phyloP scores from a whole-genome alignment of 2,888 invertebrate genomes.

The Cheilosia vulpina region DNA sequence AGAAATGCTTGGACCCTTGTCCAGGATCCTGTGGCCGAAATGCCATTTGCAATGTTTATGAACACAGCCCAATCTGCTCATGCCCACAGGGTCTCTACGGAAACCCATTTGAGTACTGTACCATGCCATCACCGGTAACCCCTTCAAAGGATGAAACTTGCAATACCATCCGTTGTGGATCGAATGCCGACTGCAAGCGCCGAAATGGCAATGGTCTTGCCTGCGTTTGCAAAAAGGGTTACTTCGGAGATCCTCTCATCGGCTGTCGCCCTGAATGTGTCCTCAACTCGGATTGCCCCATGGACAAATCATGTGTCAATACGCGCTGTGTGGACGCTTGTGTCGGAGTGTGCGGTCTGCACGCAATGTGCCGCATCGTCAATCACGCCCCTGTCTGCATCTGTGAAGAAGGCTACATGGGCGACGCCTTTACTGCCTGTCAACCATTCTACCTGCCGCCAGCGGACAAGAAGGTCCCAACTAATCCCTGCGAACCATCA shows the following conservation, averaged over 20 bases:
- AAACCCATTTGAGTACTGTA: constrained; percentile 91
- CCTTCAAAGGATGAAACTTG: constrained; percentile 85
- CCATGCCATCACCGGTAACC: constrained; percentile 84
- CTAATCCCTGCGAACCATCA: constrained; percentile 91
- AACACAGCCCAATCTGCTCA: constrained; percentile 89
- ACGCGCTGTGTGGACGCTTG: constrained; percentile 92
- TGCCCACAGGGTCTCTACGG: constrained; percentile 88
- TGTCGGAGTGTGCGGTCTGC: constrained; percentile 89
- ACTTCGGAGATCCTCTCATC: constrained; percentile 91
- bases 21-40: constrained; percentile 91
- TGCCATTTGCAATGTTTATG: constrained; percentile 88
- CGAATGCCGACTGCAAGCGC: constrained; percentile 89
- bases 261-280: constrained; percentile 93
- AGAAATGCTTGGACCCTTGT: constrained; percentile 91
- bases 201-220: constrained; percentile 86
- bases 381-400: constrained; percentile 92
- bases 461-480: constrained; percentile 80
- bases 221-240: constrained; percentile 90
- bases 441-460: constrained; percentile 84
- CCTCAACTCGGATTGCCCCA: constrained; percentile 90
- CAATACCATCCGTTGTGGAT: constrained; percentile 88
- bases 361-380: constrained; percentile 88
- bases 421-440: constrained; percentile 91
- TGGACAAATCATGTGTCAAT: constrained; percentile 89
- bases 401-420: constrained; percentile 88